phyloP scores from a whole-genome alignment of 2,113 vertebrate species.

The Phainopepla nitens region DNA sequence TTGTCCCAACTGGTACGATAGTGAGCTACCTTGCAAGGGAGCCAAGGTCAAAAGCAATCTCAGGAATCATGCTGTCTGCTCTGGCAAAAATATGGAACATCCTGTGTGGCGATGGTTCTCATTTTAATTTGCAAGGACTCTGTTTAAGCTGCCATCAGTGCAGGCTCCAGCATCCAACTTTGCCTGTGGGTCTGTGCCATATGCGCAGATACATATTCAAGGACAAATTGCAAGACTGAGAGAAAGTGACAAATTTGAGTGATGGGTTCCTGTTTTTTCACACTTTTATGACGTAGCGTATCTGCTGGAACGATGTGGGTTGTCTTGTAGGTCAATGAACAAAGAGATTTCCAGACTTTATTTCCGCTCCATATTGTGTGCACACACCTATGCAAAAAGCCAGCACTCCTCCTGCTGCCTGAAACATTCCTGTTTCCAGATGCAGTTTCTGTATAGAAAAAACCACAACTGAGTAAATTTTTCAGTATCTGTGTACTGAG shows the following conservation, averaged over 20 bases:
- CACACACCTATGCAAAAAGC: neutral
- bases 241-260: slow-evolving; percentile 41
- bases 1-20: slow-evolving; percentile 1
- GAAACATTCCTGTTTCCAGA: neutral
- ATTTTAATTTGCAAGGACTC: slow-evolving; percentile 19
- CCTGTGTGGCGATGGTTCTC: neutral
- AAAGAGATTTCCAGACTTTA: neutral
- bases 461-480: neutral
- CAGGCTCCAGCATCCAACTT: slow-evolving; percentile 33
- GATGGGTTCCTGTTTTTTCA: slow-evolving; percentile 30
- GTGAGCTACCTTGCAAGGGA: neutral
- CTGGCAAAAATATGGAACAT: slow-evolving; percentile 6
- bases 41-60: slow-evolving; percentile 43
- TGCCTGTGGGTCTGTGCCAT: slow-evolving; percentile 61
- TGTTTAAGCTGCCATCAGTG: slow-evolving; percentile 12
- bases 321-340: neutral
- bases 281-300: neutral
- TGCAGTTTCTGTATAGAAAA: neutral
- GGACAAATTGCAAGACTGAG: slow-evolving; percentile 34
- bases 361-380: neutral
- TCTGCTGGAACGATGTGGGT: neutral
- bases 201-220: slow-evolving; percentile 30
- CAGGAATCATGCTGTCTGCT: neutral
- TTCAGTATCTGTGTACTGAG: neutral
- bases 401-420: neutral